phyloP scores from a whole-genome alignment of 2,888 invertebrate species.

The Operophtera brumata region DNA sequence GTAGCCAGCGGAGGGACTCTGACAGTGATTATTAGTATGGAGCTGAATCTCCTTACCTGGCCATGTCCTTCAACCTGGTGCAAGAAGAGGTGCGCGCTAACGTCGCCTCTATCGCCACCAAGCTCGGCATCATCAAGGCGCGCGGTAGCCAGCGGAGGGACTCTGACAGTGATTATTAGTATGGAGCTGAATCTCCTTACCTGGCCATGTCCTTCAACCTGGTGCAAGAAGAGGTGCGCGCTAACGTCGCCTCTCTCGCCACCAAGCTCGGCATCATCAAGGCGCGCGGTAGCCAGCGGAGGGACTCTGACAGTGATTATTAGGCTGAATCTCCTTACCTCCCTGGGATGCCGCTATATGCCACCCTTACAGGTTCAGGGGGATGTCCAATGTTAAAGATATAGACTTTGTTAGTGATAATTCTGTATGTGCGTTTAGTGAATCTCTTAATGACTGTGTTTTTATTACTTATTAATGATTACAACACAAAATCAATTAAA shows the following conservation, averaged over 20 bases:
- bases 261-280: constrained; percentile 93
- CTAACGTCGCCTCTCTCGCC: constrained; percentile 92
- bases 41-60: too few relatives aligned
- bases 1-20: constrained; percentile 73
- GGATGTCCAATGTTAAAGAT: too few relatives aligned
- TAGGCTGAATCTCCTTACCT: constrained; percentile 22
- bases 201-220: constrained; percentile 95
- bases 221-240: constrained; percentile 96
- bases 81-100: constrained; percentile 96
- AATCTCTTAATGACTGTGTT: too few relatives aligned
- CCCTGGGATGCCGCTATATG: too few relatives aligned
- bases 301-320: constrained; percentile 70
- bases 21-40: too few relatives aligned
- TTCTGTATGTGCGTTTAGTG: too few relatives aligned
- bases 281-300: constrained; percentile 75
- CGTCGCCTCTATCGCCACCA: constrained; percentile 91
- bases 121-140: constrained; percentile 92
- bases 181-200: too few relatives aligned
- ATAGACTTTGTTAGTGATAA: too few relatives aligned
- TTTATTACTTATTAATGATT: too few relatives aligned
- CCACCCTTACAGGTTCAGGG: too few relatives aligned
- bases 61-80: constrained; percentile 98
- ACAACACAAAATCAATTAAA: too few relatives aligned
- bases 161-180: constrained; percentile 62
- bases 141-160: constrained; percentile 72